A percentile compares a stretch with the other conserved stretches of the same genome.
These are phyloP conservation scores for Streptopelia turtur DNA, from an alignment of 2,797 vertebrate species.

Conservation along the genomic window DNA sequence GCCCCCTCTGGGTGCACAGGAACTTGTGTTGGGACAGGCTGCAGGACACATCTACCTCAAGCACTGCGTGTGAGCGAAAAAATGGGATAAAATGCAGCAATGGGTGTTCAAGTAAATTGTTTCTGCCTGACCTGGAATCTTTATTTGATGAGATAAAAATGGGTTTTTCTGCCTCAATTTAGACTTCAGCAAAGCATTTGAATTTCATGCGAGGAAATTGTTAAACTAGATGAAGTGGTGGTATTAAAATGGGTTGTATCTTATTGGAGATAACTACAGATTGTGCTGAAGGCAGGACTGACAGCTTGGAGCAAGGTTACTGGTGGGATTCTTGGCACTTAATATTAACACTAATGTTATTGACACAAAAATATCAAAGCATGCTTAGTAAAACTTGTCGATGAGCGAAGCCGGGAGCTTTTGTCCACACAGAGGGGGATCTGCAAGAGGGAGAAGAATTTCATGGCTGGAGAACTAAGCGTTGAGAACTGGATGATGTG, in stretches of 20 bases:
- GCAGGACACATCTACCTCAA: not conserved
- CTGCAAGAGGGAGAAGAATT: not conserved
- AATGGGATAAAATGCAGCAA: not conserved
- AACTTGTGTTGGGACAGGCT: not conserved
- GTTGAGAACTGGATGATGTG: not conserved
- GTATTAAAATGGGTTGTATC: not conserved
- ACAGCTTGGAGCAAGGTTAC: not conserved
- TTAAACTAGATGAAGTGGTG: not conserved
- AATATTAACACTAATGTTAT: not conserved
- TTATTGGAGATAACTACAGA: not conserved
- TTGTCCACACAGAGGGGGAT: not conserved
- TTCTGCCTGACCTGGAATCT: slow-evolving; percentile 1
- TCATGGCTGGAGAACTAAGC: not conserved
- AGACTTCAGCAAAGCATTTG: not conserved
- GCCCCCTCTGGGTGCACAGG: not conserved
- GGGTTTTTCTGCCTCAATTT: not conserved
- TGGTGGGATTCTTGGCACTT: not conserved
- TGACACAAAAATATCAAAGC: not conserved
- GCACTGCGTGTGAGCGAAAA: not conserved
- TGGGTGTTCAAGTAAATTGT: not conserved
- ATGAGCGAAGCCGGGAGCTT: not conserved
- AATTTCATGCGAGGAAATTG: not conserved
- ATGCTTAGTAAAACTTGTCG: not conserved
- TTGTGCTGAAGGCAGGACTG: not conserved
- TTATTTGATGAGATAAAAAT: slow-evolving; percentile 7